Conservation (phyloP, 2,113 vertebrate species). For the Peromyscus polionotus region DNA sequence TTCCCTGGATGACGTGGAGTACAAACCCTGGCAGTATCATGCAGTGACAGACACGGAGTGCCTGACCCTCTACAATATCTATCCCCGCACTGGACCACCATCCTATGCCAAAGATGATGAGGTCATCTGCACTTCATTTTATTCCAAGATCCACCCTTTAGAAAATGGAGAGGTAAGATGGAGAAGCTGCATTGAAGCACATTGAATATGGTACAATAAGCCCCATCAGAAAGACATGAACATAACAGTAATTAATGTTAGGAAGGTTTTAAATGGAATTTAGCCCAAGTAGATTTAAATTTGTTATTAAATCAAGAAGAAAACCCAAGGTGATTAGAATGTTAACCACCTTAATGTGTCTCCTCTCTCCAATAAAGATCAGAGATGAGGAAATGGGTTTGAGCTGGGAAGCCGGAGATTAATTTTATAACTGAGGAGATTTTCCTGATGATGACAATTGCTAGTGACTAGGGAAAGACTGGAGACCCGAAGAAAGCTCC, state of each 20-base stretch:
- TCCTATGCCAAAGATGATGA: constrained; percentile 96
- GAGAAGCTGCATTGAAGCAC: background rate
- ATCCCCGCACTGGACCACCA: constrained; percentile 93
- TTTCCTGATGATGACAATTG: constrained; percentile 41
- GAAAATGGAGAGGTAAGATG: constrained; percentile 98
- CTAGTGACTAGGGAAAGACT: constrained; percentile 32
- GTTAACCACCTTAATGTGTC: constrained; percentile 63
- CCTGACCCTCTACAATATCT: constrained; percentile 93
- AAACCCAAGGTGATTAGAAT: constrained; percentile 67
- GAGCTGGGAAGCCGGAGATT: constrained; percentile 52
- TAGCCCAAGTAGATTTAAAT: constrained; percentile 73
- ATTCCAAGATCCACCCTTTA: constrained; percentile 97
- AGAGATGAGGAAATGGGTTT: constrained; percentile 65
- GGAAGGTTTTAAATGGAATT: constrained; percentile 66
- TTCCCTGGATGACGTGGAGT: constrained; percentile 93
- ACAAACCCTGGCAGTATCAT: constrained; percentile 97
- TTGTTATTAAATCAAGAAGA: constrained; percentile 77
- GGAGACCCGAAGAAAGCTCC: background rate
- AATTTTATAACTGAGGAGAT: constrained; percentile 58
- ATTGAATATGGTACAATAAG: background rate
- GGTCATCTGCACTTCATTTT: constrained; percentile 98
- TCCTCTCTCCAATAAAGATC: constrained; percentile 51
- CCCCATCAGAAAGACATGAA: constrained; percentile 39
- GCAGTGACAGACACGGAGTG: constrained; percentile 97
- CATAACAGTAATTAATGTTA: constrained; percentile 68